Evolutionary conservation across 2,113 vertebrate genomes (phyloP), one percentile per base, ranked within the genome.

Genomic region (Monopterus albus): DNA sequence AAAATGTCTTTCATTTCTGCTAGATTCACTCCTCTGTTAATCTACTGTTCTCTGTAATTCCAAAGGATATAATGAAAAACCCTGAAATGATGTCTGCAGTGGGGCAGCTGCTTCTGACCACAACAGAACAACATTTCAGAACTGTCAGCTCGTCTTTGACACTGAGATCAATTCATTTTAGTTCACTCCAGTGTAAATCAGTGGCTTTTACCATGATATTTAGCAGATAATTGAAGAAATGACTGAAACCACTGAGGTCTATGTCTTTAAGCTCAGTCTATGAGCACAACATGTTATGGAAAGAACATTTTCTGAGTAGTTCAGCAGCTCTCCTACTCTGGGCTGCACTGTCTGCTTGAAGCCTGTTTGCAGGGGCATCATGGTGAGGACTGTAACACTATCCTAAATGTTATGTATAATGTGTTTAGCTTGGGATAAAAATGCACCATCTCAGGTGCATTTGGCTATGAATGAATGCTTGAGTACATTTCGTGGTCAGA

Each of bases 11-110:
- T 81, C 69, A 45, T 11, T 63, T 60, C 18, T 42, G 60, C 18
- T 43, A 38, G 68, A 60, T 77, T 75, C 12, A 11, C 47, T 72
- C 70, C 15, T 28, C 50, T 56, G 58, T 79, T 84, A 75, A 86
- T 84, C 72, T 80, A 45, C 67, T 65, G 3, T 69, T 72, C 52
- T 66, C 53, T 43, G 53, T 4, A 55, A 72, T 29, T 83, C 50
- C 38, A 67, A 62, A 79, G 64, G 62, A 82, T 18, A 55, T 45
- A 51, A 72, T 61, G 53, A 49, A 72, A 65, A 7, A 2, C 10
- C 38, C 45, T 20, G 38, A 85, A 73, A 59, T 53, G 15, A 73
- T 45, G 31, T 72, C 63, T 56, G 67, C 55, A 18, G 63, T 39
- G 38, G 18, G 26, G 25, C 60, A 1, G 21, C 7, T 62, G 56